Conservation (phyloP, 2,888 invertebrate species). For the Willowsia nigromaculata region DNA sequence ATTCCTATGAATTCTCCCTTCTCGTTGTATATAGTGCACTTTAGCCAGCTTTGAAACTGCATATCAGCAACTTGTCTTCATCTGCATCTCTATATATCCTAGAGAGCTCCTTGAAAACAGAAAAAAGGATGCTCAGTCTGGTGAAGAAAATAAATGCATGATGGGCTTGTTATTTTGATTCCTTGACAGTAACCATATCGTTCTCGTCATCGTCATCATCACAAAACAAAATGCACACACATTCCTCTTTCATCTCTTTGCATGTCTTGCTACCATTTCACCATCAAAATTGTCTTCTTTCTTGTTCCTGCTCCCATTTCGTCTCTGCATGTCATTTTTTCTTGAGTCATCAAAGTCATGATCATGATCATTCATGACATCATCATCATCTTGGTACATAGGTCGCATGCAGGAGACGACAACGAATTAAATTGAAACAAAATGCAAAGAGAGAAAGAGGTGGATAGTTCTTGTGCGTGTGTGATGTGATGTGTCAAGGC, state of each 20-base stretch:
- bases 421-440: constrained; percentile 51
- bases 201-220: constrained; percentile 31
- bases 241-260: background rate
- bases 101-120: constrained; percentile 6
- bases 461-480: background rate
- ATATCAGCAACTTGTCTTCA: background rate
- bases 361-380: constrained; percentile 54
- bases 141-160: constrained; percentile 24
- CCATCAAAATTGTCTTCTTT: constrained; percentile 15
- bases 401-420: constrained; percentile 5
- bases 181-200: constrained; percentile 48
- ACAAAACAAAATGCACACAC: constrained; percentile 22
- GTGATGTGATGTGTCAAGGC: background rate
- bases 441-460: background rate
- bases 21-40: background rate
- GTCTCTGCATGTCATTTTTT: constrained; percentile 42
- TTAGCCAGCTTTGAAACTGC: background rate
- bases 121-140: background rate
- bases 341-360: constrained; percentile 28
- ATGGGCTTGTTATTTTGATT: constrained; percentile 43
- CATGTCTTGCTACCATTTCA: background rate
- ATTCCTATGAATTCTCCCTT: constrained; percentile 19
- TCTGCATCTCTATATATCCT: no score
- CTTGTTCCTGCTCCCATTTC: background rate
- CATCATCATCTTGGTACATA: constrained; percentile 53